phyloP scores from a whole-genome alignment of 2,113 vertebrate species.

The Chaetodon trifascialis region DNA sequence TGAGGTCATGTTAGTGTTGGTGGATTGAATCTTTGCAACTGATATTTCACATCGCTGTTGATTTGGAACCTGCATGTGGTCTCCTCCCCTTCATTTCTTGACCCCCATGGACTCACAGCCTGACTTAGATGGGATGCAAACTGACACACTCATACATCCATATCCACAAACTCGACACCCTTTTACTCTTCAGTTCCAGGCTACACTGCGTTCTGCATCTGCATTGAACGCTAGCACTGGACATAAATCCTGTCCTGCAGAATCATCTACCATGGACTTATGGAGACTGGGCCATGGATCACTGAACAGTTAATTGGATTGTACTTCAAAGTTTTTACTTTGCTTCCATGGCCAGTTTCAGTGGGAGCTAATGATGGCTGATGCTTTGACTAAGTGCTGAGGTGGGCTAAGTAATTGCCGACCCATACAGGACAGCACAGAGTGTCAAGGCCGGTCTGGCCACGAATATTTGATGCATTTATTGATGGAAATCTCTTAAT shows the following conservation, averaged over 20 bases:
- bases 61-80: no score
- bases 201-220: not conserved
- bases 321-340: not conserved
- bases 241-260: not conserved
- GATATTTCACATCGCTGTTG: no score
- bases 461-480: not conserved
- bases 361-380: not conserved
- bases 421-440: not conserved
- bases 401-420: not conserved
- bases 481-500: not conserved
- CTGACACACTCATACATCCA: no score
- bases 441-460: not conserved
- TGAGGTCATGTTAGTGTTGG: no score
- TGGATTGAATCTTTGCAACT: no score
- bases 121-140: not conserved
- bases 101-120: no score
- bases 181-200: no score
- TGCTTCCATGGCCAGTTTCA: not conserved
- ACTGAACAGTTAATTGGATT: not conserved
- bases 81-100: no score
- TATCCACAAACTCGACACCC: no score
- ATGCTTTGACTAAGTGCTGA: not conserved
- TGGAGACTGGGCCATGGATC: not conserved
- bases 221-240: not conserved
- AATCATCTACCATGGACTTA: not conserved